Evolutionary conservation across 2,888 invertebrate species (phyloP), one percentile per base, ranked within the genome.

Genomic region (Drosophila lacicola): DNA sequence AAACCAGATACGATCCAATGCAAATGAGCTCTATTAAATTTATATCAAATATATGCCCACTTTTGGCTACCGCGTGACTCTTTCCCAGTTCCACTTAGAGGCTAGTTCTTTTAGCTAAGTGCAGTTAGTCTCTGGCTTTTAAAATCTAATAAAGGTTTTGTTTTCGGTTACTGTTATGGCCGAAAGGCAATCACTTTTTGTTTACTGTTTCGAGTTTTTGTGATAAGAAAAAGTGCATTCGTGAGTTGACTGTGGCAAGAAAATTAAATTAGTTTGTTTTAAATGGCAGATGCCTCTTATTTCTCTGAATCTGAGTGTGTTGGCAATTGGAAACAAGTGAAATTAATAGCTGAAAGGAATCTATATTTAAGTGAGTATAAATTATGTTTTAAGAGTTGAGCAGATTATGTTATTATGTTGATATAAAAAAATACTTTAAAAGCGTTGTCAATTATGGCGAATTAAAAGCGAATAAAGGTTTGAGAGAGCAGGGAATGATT

Each of bases 21-120:
- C 80, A 82, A 82, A 82, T 83, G 82, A 85, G 74, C 57, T 78
- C 83, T 69, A 83, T 83, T 87, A 81, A 83, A 65, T 74, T 73
- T 68, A 78, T 83, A 83, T 73, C 73, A 71, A 82, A 71, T 63
- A 56, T 72, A 53, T 47, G 4, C 39, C 53, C 58, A 70, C 57
- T 70, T 58, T 58, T 68, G 57, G 79, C 79, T 82, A 82, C 79
- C 65, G 79, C 82, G 62, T 75, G 68, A 80, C 74, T 63, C 17
- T 61, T 36, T 33, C 11, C n/a, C 0, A 42, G 44, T 39, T 25
- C 51, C 29, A 29, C 29, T 29, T 29, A 29, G 8, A 8, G 29
- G 8, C 29, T 2, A 29, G 25, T 25, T 41, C 13, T n/a, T n/a
- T n/a, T n/a, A 56, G 41, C 67, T 76, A 75, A 68, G 65, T 75